Percentiles rank a stretch among this genome's conserved stretches.
phyloP scores from a whole-genome alignment of 1,140 invertebrate species.

The Habropoda laboriosa region DNA sequence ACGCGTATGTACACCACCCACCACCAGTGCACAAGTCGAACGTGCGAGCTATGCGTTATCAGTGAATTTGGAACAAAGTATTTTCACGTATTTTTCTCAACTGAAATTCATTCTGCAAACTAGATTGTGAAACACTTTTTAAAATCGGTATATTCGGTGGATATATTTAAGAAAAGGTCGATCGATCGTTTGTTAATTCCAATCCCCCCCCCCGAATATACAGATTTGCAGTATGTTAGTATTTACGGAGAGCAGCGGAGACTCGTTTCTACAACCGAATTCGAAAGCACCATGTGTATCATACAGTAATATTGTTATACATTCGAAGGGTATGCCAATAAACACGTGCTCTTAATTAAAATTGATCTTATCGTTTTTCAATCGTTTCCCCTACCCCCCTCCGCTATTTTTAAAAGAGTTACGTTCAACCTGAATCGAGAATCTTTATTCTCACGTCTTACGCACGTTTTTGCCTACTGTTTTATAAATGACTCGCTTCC shows the following conservation, averaged over 20 bases:
- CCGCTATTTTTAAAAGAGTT: neutral
- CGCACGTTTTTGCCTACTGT: too few relatives aligned
- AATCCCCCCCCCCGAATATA: constrained; percentile 10
- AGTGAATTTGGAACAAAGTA: neutral
- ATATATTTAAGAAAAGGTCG: constrained; percentile 10
- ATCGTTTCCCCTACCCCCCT: neutral
- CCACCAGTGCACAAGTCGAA: neutral
- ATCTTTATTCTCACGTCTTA: constrained; percentile 31
- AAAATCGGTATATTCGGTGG: neutral
- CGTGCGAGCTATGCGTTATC: neutral
- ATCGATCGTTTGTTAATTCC: constrained; percentile 16
- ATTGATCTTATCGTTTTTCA: neutral
- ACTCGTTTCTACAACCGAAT: constrained; percentile 20
- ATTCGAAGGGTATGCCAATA: constrained; percentile 58
- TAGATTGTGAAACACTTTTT: neutral
- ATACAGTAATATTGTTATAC: constrained; percentile 57
- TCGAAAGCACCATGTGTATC: constrained; percentile 24
- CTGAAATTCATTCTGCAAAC: constrained; percentile 1
- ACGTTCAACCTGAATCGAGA: neutral
- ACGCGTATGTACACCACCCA: neutral
- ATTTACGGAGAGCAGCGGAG: constrained; percentile 11
- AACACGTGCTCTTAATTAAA: constrained; percentile 46
- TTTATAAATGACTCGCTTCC: too few relatives aligned
- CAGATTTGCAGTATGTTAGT: constrained; percentile 21
- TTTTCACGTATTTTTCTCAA: neutral